Evolutionary conservation across 2,113 vertebrate genomes (phyloP).

Genomic region (Amblyopsis rosae): DNA sequence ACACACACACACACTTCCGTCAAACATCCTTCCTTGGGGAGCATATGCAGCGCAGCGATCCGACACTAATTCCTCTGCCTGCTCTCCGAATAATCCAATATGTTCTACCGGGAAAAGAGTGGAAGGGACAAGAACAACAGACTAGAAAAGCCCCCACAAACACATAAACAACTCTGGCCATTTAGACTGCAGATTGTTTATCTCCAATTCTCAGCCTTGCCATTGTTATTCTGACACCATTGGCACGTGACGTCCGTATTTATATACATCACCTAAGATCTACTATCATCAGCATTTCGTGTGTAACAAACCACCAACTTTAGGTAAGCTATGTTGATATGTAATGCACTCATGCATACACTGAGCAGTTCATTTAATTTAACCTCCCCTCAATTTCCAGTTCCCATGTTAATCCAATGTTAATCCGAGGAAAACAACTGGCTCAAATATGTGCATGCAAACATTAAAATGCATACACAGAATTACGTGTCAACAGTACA

Average conservation of each 20-base stretch:
- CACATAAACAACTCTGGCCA: slow-evolving; percentile 41
- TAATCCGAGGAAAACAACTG: too few relatives aligned
- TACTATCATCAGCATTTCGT: not conserved
- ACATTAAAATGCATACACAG: too few relatives aligned
- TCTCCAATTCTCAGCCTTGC: not conserved
- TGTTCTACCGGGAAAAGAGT: slow-evolving; percentile 49
- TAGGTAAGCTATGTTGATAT: too few relatives aligned
- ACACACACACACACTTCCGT: slow-evolving; percentile 35
- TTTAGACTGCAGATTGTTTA: slow-evolving; percentile 12
- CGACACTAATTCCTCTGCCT: slow-evolving; percentile 64
- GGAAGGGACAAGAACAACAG: slow-evolving; percentile 18
- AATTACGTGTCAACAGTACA: too few relatives aligned
- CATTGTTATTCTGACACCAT: too few relatives aligned
- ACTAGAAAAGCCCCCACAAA: slow-evolving; percentile 24
- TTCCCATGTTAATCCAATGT: too few relatives aligned
- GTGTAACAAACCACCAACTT: too few relatives aligned
- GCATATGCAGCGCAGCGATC: slow-evolving; percentile 58
- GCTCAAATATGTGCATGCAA: too few relatives aligned
- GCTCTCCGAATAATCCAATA: slow-evolving; percentile 62
- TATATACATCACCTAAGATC: not conserved
- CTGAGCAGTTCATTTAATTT: too few relatives aligned
- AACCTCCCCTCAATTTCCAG: too few relatives aligned
- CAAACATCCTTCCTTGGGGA: slow-evolving; percentile 60
- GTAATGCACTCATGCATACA: too few relatives aligned
- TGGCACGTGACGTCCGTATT: too few relatives aligned